Evolutionary conservation across 2,797 vertebrate genomes (phyloP).

Genomic region (Buceros bicornis): DNA sequence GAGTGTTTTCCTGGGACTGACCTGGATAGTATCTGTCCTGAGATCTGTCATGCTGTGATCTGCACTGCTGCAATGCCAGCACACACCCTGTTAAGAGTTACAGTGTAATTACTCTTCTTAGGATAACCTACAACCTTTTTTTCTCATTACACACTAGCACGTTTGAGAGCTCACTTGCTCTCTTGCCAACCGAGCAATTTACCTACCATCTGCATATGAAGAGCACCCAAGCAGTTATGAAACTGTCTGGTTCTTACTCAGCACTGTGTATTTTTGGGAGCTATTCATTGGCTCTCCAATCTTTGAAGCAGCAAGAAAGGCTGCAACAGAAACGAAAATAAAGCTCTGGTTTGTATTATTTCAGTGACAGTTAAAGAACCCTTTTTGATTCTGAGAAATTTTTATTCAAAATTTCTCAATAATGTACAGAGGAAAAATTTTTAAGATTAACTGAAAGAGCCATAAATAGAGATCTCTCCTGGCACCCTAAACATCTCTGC

Average conservation of each 20-base stretch:
- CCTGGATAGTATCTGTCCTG: not conserved
- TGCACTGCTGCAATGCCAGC: not conserved
- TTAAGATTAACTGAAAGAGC: not conserved
- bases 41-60: not conserved
- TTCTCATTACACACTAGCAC: not conserved
- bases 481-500: not conserved
- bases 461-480: not conserved
- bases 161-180: not conserved
- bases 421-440: not conserved
- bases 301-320: not conserved
- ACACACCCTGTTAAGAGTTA: not conserved
- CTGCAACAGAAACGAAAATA: not conserved
- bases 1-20: not conserved
- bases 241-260: not conserved
- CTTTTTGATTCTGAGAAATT: not conserved
- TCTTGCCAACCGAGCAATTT: not conserved
- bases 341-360: not conserved
- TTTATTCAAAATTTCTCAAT: not conserved
- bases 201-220: not conserved
- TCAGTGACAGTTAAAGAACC: not conserved
- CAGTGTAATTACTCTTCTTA: not conserved
- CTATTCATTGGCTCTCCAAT: not conserved
- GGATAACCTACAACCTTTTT: not conserved
- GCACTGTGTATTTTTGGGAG: not conserved
- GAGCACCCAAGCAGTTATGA: not conserved